phyloP scores from a whole-genome alignment of 2,888 invertebrate species.

The Tenthredo scrophulariae region DNA sequence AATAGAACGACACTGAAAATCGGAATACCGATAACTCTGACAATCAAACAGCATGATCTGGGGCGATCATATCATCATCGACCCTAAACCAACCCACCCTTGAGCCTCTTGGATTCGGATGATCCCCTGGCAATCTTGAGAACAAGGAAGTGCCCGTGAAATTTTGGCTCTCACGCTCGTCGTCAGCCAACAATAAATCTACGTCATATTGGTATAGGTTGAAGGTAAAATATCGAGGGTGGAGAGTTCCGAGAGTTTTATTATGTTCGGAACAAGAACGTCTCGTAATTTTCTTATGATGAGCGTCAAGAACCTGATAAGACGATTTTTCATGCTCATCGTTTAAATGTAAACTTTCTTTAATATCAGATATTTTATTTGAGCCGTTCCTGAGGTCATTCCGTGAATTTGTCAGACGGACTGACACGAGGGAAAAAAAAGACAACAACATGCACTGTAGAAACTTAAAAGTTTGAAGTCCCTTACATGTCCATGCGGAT shows the following conservation, averaged over 20 bases:
- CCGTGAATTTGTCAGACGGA: too few species aligned
- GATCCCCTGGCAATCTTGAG: neutral
- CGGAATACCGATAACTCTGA: neutral
- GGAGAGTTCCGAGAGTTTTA: neutral
- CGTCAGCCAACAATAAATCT: neutral
- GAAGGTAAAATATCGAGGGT: neutral
- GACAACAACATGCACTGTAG: too few species aligned
- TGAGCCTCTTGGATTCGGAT: neutral
- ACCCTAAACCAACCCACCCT: neutral
- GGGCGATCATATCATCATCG: neutral
- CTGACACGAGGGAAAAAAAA: too few species aligned
- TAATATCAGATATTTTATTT: too few species aligned
- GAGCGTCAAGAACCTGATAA: neutral
- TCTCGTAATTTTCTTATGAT: neutral
- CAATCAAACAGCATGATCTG: neutral
- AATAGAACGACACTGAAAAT: neutral
- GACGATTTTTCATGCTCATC: too few species aligned
- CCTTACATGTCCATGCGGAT: neutral
- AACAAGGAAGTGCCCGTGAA: neutral
- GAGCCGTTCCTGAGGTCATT: too few species aligned
- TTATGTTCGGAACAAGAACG: neutral
- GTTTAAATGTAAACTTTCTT: too few species aligned
- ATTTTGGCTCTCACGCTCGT: neutral
- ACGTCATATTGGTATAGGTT: neutral
- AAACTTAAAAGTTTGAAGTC: neutral